These are phyloP conservation scores for Drosophila nigrodunni DNA, from an alignment of 1,140 invertebrate species.

Conservation along the genomic window DNA sequence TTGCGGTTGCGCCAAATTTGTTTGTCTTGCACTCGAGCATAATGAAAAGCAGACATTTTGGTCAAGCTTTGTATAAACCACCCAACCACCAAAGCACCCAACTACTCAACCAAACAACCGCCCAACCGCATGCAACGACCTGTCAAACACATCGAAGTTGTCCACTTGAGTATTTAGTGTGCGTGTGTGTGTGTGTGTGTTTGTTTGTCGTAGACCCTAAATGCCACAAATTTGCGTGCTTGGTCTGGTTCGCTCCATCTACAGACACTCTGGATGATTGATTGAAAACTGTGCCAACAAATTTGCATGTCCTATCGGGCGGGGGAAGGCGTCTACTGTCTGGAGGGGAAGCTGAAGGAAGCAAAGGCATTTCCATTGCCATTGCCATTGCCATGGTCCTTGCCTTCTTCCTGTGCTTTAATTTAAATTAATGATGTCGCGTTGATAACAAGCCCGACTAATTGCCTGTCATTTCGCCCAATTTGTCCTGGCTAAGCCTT, in stretches of 20 bases:
- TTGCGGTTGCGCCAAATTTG: constrained; percentile 74
- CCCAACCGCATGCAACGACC: constrained; percentile 36
- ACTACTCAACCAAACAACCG: neutral
- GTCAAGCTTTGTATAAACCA: constrained; percentile 62
- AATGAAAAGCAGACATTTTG: constrained; percentile 78
- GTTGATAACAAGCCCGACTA: constrained; percentile 74
- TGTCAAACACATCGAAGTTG: constrained; percentile 61
- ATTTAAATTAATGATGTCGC: constrained; percentile 79
- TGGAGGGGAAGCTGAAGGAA: neutral
- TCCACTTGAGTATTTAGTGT: constrained; percentile 25
- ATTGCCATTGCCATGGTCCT: constrained; percentile 21
- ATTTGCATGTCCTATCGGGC: constrained; percentile 58
- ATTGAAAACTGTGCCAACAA: constrained; percentile 78
- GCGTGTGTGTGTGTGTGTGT: constrained; percentile 22
- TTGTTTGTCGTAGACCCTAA: constrained; percentile 71
- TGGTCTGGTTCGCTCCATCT: constrained; percentile 45
- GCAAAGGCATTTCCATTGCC: neutral
- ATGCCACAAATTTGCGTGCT: constrained; percentile 80
- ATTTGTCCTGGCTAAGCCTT: constrained; percentile 58
- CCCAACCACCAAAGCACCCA: constrained; percentile 17
- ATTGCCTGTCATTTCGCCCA: constrained; percentile 68
- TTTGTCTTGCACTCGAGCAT: constrained; percentile 79
- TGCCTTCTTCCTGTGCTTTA: constrained; percentile 56
- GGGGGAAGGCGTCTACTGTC: constrained; percentile 1
- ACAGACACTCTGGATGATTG: constrained; percentile 59